Conservation (phyloP, 2,888 invertebrate genomes). For the Ctenicera cuprea region DNA sequence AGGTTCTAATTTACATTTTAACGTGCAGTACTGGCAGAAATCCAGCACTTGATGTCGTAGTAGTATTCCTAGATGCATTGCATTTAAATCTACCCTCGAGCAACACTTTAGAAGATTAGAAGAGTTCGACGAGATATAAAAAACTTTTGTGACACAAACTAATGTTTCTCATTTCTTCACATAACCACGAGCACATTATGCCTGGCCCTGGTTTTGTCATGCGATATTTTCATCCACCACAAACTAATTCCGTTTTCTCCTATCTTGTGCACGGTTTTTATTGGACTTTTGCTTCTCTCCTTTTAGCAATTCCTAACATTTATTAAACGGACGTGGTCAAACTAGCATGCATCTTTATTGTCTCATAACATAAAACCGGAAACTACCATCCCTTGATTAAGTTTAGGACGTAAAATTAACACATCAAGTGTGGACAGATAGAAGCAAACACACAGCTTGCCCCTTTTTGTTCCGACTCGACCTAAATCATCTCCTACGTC, state of each 20-base stretch:
- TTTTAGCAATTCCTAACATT: constrained; percentile 14
- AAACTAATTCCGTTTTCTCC: constrained; percentile 24
- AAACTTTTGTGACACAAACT: constrained; percentile 15
- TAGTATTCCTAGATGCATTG: not conserved
- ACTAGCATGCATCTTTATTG: constrained; percentile 9
- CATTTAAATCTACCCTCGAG: not conserved
- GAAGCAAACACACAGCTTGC: not conserved
- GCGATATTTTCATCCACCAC: constrained; percentile 12
- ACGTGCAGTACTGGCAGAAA: constrained; percentile 33
- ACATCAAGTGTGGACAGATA: constrained; percentile 2
- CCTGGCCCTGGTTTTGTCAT: constrained; percentile 13
- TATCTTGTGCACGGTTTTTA: constrained; percentile 21
- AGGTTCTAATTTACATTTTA: constrained; percentile 48
- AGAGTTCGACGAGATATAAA: constrained; percentile 11
- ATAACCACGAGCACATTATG: constrained; percentile 16
- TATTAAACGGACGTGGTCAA: constrained; percentile 3
- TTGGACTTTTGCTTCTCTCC: constrained; percentile 18
- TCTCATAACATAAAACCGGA: constrained; percentile 5
- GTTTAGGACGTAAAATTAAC: not conserved
- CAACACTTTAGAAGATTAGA: not conserved
- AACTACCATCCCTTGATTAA: constrained; percentile 2
- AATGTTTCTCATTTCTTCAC: constrained; percentile 22
- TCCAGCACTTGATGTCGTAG: constrained; percentile 20
- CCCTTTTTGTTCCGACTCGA: not conserved
- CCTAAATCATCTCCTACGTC: not conserved